Percentiles rank a stretch among this genome's conserved stretches.
phyloP scores from a whole-genome alignment of 2,888 invertebrate genomes.

The Drosophila tripunctata region DNA sequence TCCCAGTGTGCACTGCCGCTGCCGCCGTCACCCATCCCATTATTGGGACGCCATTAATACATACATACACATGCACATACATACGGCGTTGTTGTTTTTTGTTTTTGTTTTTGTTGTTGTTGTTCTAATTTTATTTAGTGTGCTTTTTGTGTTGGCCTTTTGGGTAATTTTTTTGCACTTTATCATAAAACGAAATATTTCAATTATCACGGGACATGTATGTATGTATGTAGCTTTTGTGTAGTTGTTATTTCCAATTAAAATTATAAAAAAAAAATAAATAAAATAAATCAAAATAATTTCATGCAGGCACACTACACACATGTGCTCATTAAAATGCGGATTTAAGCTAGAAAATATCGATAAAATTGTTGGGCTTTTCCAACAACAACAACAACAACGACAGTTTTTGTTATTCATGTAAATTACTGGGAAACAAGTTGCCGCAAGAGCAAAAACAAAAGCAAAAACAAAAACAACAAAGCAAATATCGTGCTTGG shows the following conservation, averaged over 20 bases:
- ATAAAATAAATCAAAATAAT: too few relatives aligned
- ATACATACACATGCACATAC: too few relatives aligned
- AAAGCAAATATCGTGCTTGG: conserved; percentile 26
- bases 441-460: conserved; percentile 32
- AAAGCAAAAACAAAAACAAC: conserved; percentile 16
- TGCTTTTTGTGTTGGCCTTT: conserved; percentile 6
- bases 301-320: background rate
- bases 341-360: conserved; percentile 18
- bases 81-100: too few relatives aligned
- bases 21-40: conserved; percentile 21
- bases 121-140: conserved; percentile 53
- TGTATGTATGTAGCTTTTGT: conserved; percentile 25
- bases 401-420: conserved; percentile 11
- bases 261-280: background rate
- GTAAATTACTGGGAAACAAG: conserved; percentile 36
- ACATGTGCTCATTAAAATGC: background rate
- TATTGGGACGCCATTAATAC: conserved; percentile 32
- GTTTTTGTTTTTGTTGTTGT: conserved; percentile 23
- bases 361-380: conserved; percentile 7
- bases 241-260: too few relatives aligned
- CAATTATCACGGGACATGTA: conserved; percentile 29
- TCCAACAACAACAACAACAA: background rate
- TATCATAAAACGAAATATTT: conserved; percentile 25
- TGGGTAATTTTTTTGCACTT: background rate
- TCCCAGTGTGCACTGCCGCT: too few relatives aligned